Percentiles rank a stretch among this genome's conserved stretches.
Evolutionary conservation across 2,113 vertebrate species (phyloP).

Genomic region (Dromiciops gliroides): DNA sequence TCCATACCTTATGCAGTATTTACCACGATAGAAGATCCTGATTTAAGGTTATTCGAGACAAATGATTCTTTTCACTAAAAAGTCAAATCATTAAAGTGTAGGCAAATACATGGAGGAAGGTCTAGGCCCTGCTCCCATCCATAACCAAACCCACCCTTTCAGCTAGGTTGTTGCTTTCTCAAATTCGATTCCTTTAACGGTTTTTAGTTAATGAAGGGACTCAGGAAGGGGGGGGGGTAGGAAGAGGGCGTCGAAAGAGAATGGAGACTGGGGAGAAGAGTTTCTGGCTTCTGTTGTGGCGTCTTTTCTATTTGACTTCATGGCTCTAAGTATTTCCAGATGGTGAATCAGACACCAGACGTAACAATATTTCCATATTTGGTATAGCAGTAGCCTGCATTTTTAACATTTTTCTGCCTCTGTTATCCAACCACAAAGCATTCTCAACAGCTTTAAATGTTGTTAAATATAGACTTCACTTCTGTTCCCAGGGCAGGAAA

Average conservation of each 20-base stretch:
- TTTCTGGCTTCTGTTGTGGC: conserved; percentile 86
- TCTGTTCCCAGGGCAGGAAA: conserved; percentile 95
- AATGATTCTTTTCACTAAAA: conserved; percentile 40
- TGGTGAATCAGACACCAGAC: conserved; percentile 94
- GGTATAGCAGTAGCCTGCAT: conserved; percentile 98
- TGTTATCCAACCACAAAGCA: conserved; percentile 97
- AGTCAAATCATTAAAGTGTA: conserved; percentile 51
- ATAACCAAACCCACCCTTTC: background rate
- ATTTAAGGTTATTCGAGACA: background rate
- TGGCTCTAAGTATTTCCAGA: conserved; percentile 94
- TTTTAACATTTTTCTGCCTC: conserved; percentile 98
- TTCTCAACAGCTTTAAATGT: conserved; percentile 97
- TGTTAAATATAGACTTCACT: conserved; percentile 94
- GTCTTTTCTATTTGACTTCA: conserved; percentile 87
- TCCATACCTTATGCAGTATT: conserved; percentile 35
- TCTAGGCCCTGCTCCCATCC: background rate
- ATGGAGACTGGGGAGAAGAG: conserved; percentile 54
- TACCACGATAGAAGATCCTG: conserved; percentile 19
- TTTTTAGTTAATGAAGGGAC: conserved; percentile 54
- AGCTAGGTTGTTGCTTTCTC: background rate
- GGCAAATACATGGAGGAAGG: conserved; percentile 15
- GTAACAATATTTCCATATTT: conserved; percentile 99
- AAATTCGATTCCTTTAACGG: conserved; percentile 4
- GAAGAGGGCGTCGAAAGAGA: conserved; percentile 30
- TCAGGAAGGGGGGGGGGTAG: background rate